These are phyloP conservation scores for Poecilia gillii DNA, from an alignment of 2,797 vertebrate genomes.

Conservation along the genomic window DNA sequence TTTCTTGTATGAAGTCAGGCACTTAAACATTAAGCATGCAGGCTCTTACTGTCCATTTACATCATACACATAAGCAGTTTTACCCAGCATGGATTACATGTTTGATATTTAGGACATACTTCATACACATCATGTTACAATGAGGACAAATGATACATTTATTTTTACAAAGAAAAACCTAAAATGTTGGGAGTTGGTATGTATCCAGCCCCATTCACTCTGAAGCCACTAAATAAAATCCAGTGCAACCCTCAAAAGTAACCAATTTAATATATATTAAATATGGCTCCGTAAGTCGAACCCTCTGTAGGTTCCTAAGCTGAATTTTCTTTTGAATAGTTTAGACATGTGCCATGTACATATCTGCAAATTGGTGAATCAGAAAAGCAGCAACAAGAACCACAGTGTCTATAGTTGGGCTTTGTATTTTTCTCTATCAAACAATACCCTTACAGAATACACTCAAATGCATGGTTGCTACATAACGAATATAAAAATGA, in stretches of 20 bases:
- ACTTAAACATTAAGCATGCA: slow-evolving; percentile 27
- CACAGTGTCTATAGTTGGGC: too few species aligned
- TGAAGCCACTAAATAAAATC: neutral
- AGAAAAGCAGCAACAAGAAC: too few species aligned
- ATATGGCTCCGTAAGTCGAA: neutral
- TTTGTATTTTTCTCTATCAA: neutral
- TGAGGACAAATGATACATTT: neutral
- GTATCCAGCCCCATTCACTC: neutral
- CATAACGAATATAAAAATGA: neutral
- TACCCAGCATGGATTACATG: neutral
- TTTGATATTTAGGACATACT: neutral
- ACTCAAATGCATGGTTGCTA: neutral
- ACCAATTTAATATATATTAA: neutral
- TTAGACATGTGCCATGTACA: too few species aligned
- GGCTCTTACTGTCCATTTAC: slow-evolving; percentile 44
- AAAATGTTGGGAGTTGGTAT: neutral
- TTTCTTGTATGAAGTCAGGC: slow-evolving; percentile 27
- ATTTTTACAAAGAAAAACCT: neutral
- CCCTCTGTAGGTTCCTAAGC: too few species aligned
- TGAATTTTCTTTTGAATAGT: too few species aligned
- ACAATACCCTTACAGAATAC: neutral
- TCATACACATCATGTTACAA: neutral
- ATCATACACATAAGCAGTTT: slow-evolving; percentile 37
- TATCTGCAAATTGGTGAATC: too few species aligned
- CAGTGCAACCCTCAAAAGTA: neutral